Conservation (phyloP, 2,113 vertebrate species). For the Corydoras sp. region DNA sequence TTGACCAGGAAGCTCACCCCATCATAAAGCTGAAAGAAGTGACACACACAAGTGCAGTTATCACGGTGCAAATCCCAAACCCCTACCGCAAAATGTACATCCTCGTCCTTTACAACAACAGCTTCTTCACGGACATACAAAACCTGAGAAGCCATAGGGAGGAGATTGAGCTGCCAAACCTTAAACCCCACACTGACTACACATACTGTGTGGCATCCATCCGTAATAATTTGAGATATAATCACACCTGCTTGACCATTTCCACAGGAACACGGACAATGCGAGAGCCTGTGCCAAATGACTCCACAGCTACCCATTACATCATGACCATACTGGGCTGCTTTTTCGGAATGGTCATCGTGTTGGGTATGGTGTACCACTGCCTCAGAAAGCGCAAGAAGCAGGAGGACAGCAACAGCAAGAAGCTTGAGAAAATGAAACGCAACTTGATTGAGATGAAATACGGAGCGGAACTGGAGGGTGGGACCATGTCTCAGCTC, state of each 20-base stretch:
- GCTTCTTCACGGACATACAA: conserved; percentile 82
- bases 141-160: conserved; percentile 78
- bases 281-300: conserved; percentile 57
- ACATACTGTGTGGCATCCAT: conserved; percentile 95
- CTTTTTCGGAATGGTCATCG: conserved; percentile 90
- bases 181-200: conserved; percentile 87
- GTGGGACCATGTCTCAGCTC: conserved; percentile 72
- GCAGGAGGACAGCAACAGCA: conserved; percentile 74
- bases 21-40: conserved; percentile 80
- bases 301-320: conserved; percentile 90
- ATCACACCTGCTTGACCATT: conserved; percentile 93
- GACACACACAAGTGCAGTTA: conserved; percentile 76
- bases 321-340: conserved; percentile 95
- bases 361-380: conserved; percentile 83
- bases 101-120: conserved; percentile 87
- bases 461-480: conserved; percentile 84
- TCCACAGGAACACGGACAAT: conserved; percentile 67
- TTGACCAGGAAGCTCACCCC: conserved; percentile 69
- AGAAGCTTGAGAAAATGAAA: conserved; percentile 78
- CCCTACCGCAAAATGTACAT: conserved; percentile 94
- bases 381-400: conserved; percentile 84
- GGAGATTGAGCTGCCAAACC: conserved; percentile 79
- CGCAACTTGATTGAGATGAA: conserved; percentile 91
- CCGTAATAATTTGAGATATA: conserved; percentile 82
- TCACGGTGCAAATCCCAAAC: conserved; percentile 85